These are phyloP conservation scores for Stegostoma tigrinum DNA, from an alignment of 2,113 vertebrate species.

Conservation along the genomic window DNA sequence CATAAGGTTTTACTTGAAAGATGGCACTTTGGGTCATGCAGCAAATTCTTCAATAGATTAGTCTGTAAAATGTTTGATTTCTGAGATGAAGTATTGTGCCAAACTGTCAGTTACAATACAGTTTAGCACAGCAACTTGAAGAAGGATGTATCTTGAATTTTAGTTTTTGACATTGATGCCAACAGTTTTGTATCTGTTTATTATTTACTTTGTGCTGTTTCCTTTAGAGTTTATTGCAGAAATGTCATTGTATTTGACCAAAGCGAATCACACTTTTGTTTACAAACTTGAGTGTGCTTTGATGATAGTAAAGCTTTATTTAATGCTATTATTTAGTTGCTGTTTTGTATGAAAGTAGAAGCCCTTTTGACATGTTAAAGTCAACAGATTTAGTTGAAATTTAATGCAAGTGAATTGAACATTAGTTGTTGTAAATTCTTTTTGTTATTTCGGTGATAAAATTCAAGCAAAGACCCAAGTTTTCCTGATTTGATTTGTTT, in stretches of 20 bases:
- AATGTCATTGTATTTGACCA: neutral
- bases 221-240: neutral
- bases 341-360: neutral
- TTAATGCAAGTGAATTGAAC: neutral
- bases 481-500: neutral
- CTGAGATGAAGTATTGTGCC: neutral
- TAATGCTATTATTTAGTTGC: neutral
- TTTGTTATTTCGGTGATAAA: neutral
- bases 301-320: neutral
- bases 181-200: neutral
- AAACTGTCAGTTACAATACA: neutral
- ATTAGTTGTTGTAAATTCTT: neutral
- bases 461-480: neutral
- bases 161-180: neutral
- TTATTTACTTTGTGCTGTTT: neutral
- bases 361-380: neutral
- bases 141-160: neutral
- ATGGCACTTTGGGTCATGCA: neutral
- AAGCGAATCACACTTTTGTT: neutral
- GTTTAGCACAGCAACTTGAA: neutral
- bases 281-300: neutral
- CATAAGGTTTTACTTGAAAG: neutral
- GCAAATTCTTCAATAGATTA: neutral
- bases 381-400: neutral
- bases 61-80: neutral